Percentiles rank a stretch among this genome's conserved stretches.
phyloP scores from a whole-genome alignment of 2,888 invertebrate genomes.

The Metallyticus violacea region DNA sequence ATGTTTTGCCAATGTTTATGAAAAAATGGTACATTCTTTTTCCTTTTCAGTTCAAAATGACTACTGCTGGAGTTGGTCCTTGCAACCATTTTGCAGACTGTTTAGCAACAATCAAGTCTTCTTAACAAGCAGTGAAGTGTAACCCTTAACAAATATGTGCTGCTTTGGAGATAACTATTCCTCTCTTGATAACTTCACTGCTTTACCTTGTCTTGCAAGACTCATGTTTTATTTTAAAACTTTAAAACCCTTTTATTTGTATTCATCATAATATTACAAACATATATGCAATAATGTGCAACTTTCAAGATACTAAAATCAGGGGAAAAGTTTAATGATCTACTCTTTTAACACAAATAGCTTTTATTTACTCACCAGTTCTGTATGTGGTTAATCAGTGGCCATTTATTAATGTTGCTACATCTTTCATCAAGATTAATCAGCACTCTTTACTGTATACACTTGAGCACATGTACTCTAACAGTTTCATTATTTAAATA shows the following conservation, averaged over 20 bases:
- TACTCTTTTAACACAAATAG: background rate
- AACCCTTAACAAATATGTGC: background rate
- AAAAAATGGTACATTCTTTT: too few relatives aligned
- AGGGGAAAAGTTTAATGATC: background rate
- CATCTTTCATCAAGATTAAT: background rate
- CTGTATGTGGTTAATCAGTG: background rate
- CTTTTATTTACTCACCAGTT: background rate
- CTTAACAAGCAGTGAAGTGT: background rate
- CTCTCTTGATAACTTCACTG: background rate
- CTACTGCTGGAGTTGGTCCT: too few relatives aligned
- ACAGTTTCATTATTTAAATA: background rate
- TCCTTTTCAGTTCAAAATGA: too few relatives aligned
- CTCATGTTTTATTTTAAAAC: too few relatives aligned
- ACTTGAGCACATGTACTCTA: background rate
- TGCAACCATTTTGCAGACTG: too few relatives aligned
- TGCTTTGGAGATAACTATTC: too few relatives aligned
- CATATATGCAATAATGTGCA: background rate
- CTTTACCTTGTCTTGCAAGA: too few relatives aligned
- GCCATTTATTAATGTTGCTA: too few relatives aligned
- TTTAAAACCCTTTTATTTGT: background rate
- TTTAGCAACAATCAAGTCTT: background rate
- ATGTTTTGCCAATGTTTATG: too few relatives aligned
- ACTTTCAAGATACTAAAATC: background rate
- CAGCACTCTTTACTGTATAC: background rate
- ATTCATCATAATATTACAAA: background rate